Evolutionary conservation across 1,140 invertebrate genomes (phyloP), one percentile per base, ranked within the genome.

Genomic region (Micrasema minimum): DNA sequence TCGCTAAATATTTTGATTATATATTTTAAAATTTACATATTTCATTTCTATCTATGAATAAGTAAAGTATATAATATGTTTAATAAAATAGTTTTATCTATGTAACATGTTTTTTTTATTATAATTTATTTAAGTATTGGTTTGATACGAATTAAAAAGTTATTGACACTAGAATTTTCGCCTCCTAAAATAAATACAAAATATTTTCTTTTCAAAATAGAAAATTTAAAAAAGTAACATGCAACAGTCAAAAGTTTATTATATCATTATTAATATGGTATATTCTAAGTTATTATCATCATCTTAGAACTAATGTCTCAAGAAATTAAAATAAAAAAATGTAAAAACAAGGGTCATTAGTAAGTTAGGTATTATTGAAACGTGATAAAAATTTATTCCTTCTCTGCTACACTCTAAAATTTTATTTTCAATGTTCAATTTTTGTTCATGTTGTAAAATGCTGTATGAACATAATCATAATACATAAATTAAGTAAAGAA

Each of bases 151-250:
- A 46, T 64, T 45, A 64, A 64, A 64, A 64, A 45, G 43, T 46
- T 45, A 41, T n/a, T 62, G 41, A 31, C 59, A 46, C 43, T 64
- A 64, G 59, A 64, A 46, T 23, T 18, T 45, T 31, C 43, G 59
- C 26, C 45, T 64, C 59, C 59, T 45, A 46, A 66, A 55, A 67
- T 12, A 55, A 55, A 67, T 55, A 55, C 35, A 67, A 55, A 57
- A 69, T 48, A 59, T 46, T 46, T 59, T 69, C 66, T 45, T 59
- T 69, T 69, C 48, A 53, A 12, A 55, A 50, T 73, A 73, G 66
- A 73, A 69, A 69, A 73, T 73, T 69, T 64, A 66, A 73, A 73
- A 68, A 51, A 72, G 62, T 69, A 73, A 61, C 57, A 69, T 65
- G 61, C 64, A 65, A 73, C 72, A 73, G 71, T 72, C 71, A 69